phyloP scores from a whole-genome alignment of 2,113 vertebrate species.

The Odocoileus virginianus region DNA sequence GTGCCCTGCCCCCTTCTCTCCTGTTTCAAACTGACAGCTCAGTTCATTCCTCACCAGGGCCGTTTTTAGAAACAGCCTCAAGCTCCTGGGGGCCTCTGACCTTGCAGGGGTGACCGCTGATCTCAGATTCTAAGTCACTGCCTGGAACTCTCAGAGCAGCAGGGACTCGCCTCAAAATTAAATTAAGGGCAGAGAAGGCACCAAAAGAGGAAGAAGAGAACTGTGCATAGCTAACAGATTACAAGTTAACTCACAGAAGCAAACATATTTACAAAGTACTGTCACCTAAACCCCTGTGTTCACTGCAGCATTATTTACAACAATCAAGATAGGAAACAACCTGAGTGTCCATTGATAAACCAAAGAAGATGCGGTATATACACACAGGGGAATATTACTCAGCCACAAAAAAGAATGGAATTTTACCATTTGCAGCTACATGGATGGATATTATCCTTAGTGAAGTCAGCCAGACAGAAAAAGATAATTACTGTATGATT shows the following conservation, averaged over 20 bases:
- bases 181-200: neutral
- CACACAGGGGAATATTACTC: fast-evolving
- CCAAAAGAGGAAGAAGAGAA: neutral
- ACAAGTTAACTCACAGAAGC: fast-evolving
- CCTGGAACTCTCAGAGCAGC: neutral
- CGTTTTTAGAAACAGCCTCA: neutral
- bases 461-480: neutral
- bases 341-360: neutral
- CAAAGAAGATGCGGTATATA: fast-evolving
- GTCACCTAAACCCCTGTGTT: fast-evolving
- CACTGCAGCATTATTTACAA: neutral
- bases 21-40: neutral
- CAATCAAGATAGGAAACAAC: neutral
- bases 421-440: neutral
- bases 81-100: neutral
- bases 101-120: neutral
- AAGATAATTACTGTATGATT: neutral
- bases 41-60: neutral
- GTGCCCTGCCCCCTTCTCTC: neutral
- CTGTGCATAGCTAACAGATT: neutral
- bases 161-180: neutral
- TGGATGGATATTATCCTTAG: neutral
- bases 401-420: neutral
- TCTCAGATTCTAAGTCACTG: neutral
- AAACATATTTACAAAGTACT: fast-evolving